Percentiles rank a stretch among this genome's conserved stretches.
Conservation (phyloP, 2,797 vertebrate species). For the Acipenser transmontanus region DNA sequence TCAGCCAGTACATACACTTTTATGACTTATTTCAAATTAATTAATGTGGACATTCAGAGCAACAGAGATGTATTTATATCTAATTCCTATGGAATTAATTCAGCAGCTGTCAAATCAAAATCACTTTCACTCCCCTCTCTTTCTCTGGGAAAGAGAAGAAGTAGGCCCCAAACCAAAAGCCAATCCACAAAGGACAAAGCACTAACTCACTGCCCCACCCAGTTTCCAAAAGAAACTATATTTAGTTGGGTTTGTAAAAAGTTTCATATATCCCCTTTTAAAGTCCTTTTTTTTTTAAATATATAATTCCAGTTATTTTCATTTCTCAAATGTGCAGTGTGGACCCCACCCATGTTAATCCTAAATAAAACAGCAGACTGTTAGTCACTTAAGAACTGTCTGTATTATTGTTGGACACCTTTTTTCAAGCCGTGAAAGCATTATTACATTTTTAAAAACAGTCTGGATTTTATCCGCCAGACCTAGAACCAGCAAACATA, state of each 20-base stretch:
- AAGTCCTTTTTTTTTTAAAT: conserved; percentile 19
- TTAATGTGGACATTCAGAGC: no score
- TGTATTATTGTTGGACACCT: conserved; percentile 64
- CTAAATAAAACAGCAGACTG: conserved; percentile 46
- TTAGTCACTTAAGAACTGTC: conserved; percentile 59
- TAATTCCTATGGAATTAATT: no score
- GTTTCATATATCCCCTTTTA: conserved; percentile 28
- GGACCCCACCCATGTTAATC: not conserved
- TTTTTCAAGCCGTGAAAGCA: conserved; percentile 39
- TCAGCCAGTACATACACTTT: no score
- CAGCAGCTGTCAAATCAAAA: no score
- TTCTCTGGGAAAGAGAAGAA: conserved; percentile 33
- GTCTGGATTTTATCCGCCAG: conserved; percentile 25
- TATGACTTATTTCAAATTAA: no score
- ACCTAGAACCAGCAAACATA: not conserved
- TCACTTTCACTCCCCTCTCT: conserved; percentile 11
- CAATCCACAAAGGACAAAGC: conserved; percentile 29
- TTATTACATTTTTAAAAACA: conserved; percentile 32
- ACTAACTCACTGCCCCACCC: conserved; percentile 47
- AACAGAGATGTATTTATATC: no score
- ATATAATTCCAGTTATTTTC: not conserved
- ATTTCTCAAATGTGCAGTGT: not conserved
- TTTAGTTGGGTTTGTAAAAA: conserved; percentile 38
- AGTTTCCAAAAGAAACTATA: conserved; percentile 28
- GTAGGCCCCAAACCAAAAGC: conserved; percentile 26